These are phyloP conservation scores for Oscheius sp. DNA, from an alignment of 2,888 invertebrate genomes.

Conservation along the genomic window DNA sequence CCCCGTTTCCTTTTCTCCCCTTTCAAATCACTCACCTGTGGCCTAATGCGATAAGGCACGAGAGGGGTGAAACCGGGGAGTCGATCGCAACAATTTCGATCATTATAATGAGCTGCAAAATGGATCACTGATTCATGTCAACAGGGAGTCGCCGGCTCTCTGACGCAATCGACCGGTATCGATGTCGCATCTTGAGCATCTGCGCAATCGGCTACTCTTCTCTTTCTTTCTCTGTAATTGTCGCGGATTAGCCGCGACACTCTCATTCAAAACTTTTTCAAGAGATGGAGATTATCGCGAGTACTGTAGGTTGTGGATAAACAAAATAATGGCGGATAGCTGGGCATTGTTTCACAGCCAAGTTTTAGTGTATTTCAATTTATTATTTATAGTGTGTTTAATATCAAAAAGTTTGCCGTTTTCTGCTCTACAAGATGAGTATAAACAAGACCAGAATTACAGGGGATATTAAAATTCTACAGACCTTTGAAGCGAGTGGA, in stretches of 20 bases:
- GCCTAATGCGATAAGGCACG: slow-evolving; percentile 32
- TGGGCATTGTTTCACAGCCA: no score
- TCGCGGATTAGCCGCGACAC: slow-evolving; percentile 36
- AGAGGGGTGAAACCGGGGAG: background rate
- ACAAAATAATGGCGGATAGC: no score
- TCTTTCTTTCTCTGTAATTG: slow-evolving; percentile 26
- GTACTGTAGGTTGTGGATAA: background rate
- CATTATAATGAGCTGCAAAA: background rate
- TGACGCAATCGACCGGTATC: background rate
- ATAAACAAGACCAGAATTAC: no score
- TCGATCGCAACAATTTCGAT: background rate
- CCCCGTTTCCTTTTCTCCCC: background rate
- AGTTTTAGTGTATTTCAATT: no score
- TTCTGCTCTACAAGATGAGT: no score
- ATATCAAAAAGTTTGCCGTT: no score
- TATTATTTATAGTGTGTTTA: no score
- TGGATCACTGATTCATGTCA: no score
- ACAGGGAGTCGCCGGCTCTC: background rate
- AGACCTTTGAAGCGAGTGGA: no score
- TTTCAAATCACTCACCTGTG: slow-evolving; percentile 27
- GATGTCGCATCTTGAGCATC: background rate
- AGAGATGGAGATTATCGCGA: background rate
- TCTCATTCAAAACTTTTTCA: slow-evolving; percentile 9
- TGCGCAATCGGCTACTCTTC: background rate
- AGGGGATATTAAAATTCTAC: no score